Evolutionary conservation across 2,113 vertebrate species (phyloP), one percentile per base, ranked within the genome.

Genomic region (Cynoglossus semilaevis): DNA sequence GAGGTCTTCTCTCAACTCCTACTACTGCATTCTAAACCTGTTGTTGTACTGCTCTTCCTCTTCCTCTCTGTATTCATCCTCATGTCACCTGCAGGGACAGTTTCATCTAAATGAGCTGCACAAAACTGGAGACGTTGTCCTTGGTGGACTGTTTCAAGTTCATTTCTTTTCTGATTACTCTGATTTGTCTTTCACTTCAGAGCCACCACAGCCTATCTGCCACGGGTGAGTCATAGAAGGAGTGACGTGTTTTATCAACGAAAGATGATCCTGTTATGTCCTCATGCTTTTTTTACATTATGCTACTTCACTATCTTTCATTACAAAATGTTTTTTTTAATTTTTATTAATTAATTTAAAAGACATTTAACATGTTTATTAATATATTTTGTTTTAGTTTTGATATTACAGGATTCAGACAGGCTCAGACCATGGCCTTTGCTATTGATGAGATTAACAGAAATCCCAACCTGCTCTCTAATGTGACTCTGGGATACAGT

Each of bases 131-230:
- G 71, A 85, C 63, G 66, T 80, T 65, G 22, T 82, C 57, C 42
- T 85, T n/a, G 82, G 82, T 52, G 82, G 79, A 6, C 17, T 85
- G 34, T 85, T 82, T 74, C 50, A 82, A 45, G 51, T 85, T 17
- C 82, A 85, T 48, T 85, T 63, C 48, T 71, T 63, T 1, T 85
- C 82, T 19, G 13, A 71, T 17, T 85, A 66, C 8, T 63, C 71
- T 36, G 63, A 82, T 9, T 9, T 19, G 47, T 52, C 63, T 1
- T 85, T 85, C 37, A 82, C 66, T 1, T 78, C 79, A 40, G 53
- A 82, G 37, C 82, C 79, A 58, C 40, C 65, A 6, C 63, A 80
- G 17, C 66, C 51, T 13, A 58, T n/a, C 36, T 85, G 82, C 47
- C 62, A 68, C 29, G 69, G 82, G 82, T 85, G 40, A 78, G n/a